Evolutionary conservation across 2,113 vertebrate genomes (phyloP).

Genomic region (Camelus bactrianus): DNA sequence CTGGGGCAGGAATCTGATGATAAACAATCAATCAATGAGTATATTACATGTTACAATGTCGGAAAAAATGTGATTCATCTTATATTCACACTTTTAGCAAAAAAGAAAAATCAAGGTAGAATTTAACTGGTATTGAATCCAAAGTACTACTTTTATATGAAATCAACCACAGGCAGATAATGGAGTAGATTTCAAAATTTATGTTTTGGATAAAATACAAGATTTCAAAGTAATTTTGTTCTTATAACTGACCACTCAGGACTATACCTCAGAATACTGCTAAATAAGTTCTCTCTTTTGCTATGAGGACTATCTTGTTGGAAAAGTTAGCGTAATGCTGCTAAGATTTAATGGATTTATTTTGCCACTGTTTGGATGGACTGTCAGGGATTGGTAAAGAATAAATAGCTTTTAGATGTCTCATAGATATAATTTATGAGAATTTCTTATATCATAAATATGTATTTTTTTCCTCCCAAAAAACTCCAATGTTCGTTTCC

Average conservation of each 20-base stretch:
- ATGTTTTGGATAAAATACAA: constrained; percentile 20
- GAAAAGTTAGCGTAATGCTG: neutral
- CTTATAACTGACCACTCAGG: neutral
- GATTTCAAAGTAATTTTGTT: neutral
- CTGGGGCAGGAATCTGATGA: neutral
- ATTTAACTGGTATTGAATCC: neutral
- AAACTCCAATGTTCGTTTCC: neutral
- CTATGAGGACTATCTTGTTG: neutral
- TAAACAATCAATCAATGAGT: neutral
- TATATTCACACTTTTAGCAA: neutral
- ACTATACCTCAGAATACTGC: neutral
- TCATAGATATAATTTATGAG: neutral
- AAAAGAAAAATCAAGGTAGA: neutral
- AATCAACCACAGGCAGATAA: neutral
- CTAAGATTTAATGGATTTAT: neutral
- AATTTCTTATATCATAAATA: constrained; percentile 35
- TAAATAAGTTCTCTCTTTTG: neutral
- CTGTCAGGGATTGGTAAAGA: neutral
- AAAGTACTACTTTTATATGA: neutral
- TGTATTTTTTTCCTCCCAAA: neutral
- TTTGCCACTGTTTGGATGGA: neutral
- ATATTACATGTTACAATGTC: neutral
- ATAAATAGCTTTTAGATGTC: neutral
- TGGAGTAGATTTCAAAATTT: neutral
- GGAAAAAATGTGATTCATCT: neutral